These are phyloP conservation scores for Andricus quercusramuli DNA, from an alignment of 2,888 invertebrate genomes.

Conservation along the genomic window DNA sequence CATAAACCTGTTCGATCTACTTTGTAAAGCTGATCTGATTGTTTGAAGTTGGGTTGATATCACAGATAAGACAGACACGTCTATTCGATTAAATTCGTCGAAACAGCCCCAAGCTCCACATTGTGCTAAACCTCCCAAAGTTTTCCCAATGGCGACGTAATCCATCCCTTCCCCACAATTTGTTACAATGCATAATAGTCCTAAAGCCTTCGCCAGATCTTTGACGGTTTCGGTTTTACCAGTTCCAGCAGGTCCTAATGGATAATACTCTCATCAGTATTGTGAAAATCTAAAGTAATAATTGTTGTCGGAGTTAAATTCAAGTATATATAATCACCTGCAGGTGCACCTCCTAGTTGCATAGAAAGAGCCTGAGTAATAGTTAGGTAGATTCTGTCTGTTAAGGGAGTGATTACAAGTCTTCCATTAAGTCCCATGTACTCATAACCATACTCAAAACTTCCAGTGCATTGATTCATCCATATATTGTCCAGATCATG, in stretches of 20 bases:
- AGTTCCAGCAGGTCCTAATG: conserved; percentile 86
- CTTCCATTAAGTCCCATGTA: conserved; percentile 97
- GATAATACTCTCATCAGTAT: background rate
- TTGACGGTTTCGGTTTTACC: conserved; percentile 96
- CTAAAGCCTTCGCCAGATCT: conserved; percentile 94
- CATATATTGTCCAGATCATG: conserved; percentile 89
- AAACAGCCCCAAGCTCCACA: conserved; percentile 98
- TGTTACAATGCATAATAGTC: conserved; percentile 90
- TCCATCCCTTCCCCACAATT: conserved; percentile 98
- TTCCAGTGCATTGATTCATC: conserved; percentile 91
- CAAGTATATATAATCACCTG: conserved; percentile 79
- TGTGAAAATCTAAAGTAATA: background rate
- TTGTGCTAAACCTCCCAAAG: conserved; percentile 88
- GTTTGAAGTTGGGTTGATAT: conserved; percentile 95
- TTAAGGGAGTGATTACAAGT: conserved; percentile 94
- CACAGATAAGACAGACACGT: conserved; percentile 94
- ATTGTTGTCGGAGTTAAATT: background rate
- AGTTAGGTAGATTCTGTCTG: conserved; percentile 95
- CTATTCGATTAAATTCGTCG: conserved; percentile 96
- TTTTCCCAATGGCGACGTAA: conserved; percentile 89
- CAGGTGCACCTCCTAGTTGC: conserved; percentile 95
- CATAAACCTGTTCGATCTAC: conserved; percentile 87
- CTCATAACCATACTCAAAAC: conserved; percentile 96
- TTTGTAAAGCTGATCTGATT: conserved; percentile 90
- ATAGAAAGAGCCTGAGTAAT: conserved; percentile 95